Conservation (phyloP, 1,140 invertebrate genomes). For the Venturia canescens region DNA sequence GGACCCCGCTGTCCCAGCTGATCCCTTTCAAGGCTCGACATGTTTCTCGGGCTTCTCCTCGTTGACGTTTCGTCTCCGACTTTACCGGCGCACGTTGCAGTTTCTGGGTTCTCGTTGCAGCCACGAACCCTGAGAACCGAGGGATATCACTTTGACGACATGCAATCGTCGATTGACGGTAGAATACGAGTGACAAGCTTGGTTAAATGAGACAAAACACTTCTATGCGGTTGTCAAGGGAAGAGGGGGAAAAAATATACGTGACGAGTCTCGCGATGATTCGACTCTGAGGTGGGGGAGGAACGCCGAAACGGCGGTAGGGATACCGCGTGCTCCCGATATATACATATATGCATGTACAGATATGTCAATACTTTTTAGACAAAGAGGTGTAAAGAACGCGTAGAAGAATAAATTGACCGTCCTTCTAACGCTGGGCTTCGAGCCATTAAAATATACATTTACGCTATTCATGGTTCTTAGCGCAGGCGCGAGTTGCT, state of each 20-base stretch:
- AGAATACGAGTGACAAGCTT: conserved; percentile 16
- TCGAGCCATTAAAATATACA: neutral
- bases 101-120: neutral
- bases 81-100: conserved; percentile 33
- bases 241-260: neutral
- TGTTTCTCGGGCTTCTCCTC: conserved; percentile 39
- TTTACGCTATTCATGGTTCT: neutral
- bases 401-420: neutral
- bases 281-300: neutral
- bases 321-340: neutral
- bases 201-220: conserved; percentile 1
- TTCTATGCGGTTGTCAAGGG: neutral
- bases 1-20: conserved; percentile 81
- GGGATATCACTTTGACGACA: neutral
- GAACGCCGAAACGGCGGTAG: neutral
- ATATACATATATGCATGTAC: neutral
- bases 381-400: too few species aligned
- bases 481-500: neutral
- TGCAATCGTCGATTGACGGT: conserved; percentile 7
- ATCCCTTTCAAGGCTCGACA: conserved; percentile 77
- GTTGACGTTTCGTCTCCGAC: conserved; percentile 36
- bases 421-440: neutral
- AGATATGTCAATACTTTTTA: neutral
- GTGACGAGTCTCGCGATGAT: conserved; percentile 8
- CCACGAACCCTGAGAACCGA: conserved; percentile 14